phyloP scores from a whole-genome alignment of 2,797 vertebrate species.

The Diplodus puntazzo region DNA sequence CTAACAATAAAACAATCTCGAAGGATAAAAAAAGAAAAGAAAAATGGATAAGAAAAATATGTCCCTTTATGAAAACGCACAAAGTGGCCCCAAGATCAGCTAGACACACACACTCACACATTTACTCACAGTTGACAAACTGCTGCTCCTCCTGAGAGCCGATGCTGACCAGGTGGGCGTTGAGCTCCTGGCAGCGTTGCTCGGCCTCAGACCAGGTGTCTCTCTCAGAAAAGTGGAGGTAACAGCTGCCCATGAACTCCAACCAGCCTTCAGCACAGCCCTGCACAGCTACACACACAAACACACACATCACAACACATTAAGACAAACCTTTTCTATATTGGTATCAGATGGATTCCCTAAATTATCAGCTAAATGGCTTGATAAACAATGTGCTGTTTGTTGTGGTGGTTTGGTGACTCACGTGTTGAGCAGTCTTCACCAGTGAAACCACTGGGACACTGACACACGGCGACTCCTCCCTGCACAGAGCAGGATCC shows the following conservation, averaged over 20 bases:
- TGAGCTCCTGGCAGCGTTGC: conserved; percentile 88
- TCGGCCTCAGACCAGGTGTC: conserved; percentile 92
- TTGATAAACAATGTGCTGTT: neutral
- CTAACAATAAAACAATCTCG: too few species aligned
- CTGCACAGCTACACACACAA: conserved; percentile 83
- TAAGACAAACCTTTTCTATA: neutral
- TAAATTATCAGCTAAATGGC: neutral
- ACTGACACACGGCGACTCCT: conserved; percentile 67
- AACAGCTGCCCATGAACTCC: conserved; percentile 95
- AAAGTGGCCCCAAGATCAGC: neutral
- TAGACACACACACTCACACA: neutral
- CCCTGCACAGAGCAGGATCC: conserved; percentile 74
- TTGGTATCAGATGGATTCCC: neutral
- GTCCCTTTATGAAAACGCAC: neutral
- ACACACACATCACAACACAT: conserved; percentile 20
- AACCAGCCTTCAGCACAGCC: conserved; percentile 92
- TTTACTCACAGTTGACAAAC: conserved; percentile 92
- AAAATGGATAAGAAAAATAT: too few species aligned
- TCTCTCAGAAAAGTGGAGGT: conserved; percentile 89
- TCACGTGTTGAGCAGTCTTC: conserved; percentile 68
- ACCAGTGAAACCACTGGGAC: conserved; percentile 65
- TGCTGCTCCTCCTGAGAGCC: conserved; percentile 92
- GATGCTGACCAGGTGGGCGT: conserved; percentile 94
- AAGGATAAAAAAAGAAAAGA: too few species aligned
- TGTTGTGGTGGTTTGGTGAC: conserved; percentile 27